Base-by-base conservation (phyloP, 2,888 invertebrate species). In the Chloromyia formosa region DNA sequence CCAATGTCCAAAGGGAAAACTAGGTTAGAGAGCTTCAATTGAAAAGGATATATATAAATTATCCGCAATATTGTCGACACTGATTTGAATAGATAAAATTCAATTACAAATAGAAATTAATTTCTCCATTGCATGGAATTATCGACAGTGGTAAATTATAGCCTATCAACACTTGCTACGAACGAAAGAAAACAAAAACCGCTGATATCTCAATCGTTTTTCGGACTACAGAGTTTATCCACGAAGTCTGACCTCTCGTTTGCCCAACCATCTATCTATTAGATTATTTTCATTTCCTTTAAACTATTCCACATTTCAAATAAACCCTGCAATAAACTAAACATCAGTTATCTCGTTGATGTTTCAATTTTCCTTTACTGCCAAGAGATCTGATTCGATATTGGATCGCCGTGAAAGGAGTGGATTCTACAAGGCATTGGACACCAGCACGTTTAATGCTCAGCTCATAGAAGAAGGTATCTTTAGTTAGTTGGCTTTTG, bases 281-380 rank as follows among this genome's bases (percentile, higher is more conserved):
- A 66, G 42, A 49, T 66, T 23, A 49, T 66, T 45, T 49, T 66
- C 45, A 45, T 66, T 66, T 66, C 49, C 66, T 49, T 66, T 16
- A 66, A 66, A 66, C 45, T 49, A 66, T 66, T 49, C 49, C 66
- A 49, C 45, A 49, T 45, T 66, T 66, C 66, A 66, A 66, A 66
- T 49, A 22, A 45, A 66, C 66, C 66, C 49, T 3, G 66, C 66
- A 45, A 66, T 66, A 66, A 66, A 66, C 66, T 66, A 66, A 66
- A 66, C 49, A 66, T 66, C 66, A 66, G 49, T 35, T 66, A 66
- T 66, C 66, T 40, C n/a, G 45, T 66, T 66, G 66, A 66, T 66
- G 49, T 66, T 66, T 66, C 66, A 66, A 66, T 66, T 66, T 66
- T 66, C 66, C 66, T 66, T 49, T 42, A 35, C 66, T 22, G 66